Percentiles rank a stretch among this genome's conserved stretches.
Evolutionary conservation across 2,888 invertebrate species (phyloP).

Genomic region (Lycia hirtaria): DNA sequence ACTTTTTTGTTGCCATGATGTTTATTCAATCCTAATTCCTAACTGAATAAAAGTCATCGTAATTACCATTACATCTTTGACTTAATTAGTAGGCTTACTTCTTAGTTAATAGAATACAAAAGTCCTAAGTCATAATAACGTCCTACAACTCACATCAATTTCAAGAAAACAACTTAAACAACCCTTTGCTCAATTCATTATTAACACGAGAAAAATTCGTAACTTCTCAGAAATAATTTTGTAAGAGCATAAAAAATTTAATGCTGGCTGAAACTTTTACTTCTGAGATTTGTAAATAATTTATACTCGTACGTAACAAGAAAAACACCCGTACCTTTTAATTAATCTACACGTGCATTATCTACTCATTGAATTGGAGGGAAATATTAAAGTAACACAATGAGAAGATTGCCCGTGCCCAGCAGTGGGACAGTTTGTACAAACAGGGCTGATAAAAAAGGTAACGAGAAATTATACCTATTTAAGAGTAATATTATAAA

Average conservation of each 20-base stretch:
- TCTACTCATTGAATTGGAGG: not conserved
- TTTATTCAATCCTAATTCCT: too few species aligned
- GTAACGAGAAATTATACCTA: too few species aligned
- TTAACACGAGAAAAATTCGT: slow-evolving; percentile 9
- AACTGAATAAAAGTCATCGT: too few species aligned
- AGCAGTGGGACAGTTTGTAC: too few species aligned
- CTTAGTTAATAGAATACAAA: too few species aligned
- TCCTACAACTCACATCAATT: slow-evolving; percentile 1
- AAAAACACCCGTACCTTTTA: not conserved
- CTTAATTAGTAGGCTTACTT: too few species aligned
- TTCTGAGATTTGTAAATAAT: not conserved
- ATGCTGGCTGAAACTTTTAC: not conserved
- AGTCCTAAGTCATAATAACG: not conserved
- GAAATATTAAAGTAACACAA: too few species aligned
- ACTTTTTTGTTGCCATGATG: too few species aligned
- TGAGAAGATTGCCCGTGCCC: too few species aligned
- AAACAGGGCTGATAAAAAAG: too few species aligned
- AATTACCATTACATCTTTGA: too few species aligned
- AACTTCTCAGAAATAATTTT: slow-evolving; percentile 18
- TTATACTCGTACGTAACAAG: slow-evolving; percentile 3
- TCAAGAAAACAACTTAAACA: not conserved
- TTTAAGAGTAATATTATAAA: too few species aligned
- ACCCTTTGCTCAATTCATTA: slow-evolving; percentile 3
- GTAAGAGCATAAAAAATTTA: slow-evolving; percentile 15
- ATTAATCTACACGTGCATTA: not conserved